Base-by-base conservation (phyloP, 2,797 vertebrate species). In the Sebastes hubbsi region DNA sequence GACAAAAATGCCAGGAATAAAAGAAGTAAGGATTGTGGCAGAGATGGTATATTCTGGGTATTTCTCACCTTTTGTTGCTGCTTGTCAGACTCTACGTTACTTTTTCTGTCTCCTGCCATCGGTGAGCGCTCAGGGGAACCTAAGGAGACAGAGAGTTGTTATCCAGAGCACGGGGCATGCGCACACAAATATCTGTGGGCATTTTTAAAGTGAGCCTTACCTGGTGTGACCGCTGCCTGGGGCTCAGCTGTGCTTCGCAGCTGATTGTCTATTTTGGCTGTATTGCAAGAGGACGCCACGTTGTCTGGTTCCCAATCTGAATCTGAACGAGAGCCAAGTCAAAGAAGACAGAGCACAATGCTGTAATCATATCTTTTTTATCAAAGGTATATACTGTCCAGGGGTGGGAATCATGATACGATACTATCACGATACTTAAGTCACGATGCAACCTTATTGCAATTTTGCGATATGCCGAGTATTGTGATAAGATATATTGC, bases 221-320 rank as follows among this genome's bases (percentile, higher is more conserved):
- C 90, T 91, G 89, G 76, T 85, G 70, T 79, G 22, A 72, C 83
- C 52, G 34, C 49, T 58, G 77, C 4, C 66, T 80, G 65, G 78
- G n/a, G 73, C 30, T 92, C 85, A 73, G 86, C 49, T 38, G 52
- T 38, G 11, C 88, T 87, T 88, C 89, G 85, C 77, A 24, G 75
- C 83, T 69, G 85, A 82, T 66, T 80, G 69, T 82, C 86, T 63
- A 38, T 55, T 82, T 90, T 87, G 63, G 56, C 69, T 58, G 78
- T 75, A 74, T 77, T 87, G 65, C 60, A 42, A 12, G 75, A 30
- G n/a, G 87, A 72, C 10, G 68, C 56, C 13, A 54, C 72, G 24
- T 88, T 85, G 22, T 95, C 91, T 2, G 87, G 89, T 79, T 96
- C 94, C 88, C 87, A 94, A 77, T 95, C 94, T 24, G 94, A 95